Evolutionary conservation across 2,113 vertebrate genomes (phyloP), one percentile per base, ranked within the genome.

Genomic region (Lucifuga dentata): DNA sequence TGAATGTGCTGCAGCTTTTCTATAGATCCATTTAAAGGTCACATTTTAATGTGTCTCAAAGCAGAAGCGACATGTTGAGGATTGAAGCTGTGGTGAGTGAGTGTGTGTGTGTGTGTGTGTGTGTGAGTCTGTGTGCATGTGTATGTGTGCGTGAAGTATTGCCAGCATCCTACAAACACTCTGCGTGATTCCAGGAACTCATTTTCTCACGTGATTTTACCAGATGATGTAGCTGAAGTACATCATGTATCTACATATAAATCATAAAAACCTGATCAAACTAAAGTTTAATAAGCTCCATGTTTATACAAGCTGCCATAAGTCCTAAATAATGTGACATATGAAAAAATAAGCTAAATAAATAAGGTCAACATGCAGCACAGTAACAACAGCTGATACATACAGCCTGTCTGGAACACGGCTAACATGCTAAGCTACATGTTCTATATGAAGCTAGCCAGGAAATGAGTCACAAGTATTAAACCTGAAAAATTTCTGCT

Each of bases 61-160:
- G 50, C 59, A 62, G 17, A 53, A 80, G 65, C 53, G 66, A 13
- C 75, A 66, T 4, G 41, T 57, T 12, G 53, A 35, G 19, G 68
- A 35, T 8, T 44, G n/a, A 50, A 1, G 3, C 8, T 8, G 7
- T 17, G 1, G n/a, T n/a, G n/a, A n/a, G n/a, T n/a, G n/a, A n/a
- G n/a, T n/a, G n/a, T n/a, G n/a, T n/a, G n/a, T n/a, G n/a, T n/a
- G n/a, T n/a, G n/a, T n/a, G n/a, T n/a, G n/a, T n/a, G n/a, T n/a
- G n/a, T n/a, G n/a, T n/a, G n/a, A n/a, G n/a, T n/a, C n/a, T n/a
- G n/a, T n/a, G n/a, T n/a, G n/a, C n/a, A n/a, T n/a, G n/a, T n/a
- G n/a, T n/a, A n/a, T n/a, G 19, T 21, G 8, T 0, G 5, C 35
- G 11, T 35, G 33, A 35, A 35, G 33, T 2, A 15, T 38, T 6